Evolutionary conservation across 2,888 invertebrate species (phyloP), one percentile per base, ranked within the genome.

Genomic region (Glyphotaelius pellucidus): DNA sequence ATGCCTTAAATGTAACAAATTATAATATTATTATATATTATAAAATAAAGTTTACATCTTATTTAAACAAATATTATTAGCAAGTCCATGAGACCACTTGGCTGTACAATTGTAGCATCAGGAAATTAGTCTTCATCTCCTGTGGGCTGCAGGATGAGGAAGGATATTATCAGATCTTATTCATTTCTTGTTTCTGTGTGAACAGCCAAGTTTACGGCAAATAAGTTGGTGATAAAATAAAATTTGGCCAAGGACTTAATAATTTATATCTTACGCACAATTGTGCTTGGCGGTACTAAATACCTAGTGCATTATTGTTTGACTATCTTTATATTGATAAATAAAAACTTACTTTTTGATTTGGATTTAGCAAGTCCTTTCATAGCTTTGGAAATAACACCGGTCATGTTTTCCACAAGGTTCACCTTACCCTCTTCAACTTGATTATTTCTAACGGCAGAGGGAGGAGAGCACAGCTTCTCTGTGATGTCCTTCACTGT

Each of bases 361-460:
- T 98, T 98, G 92, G 98, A 98, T 95, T 98, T 98, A 31, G 98
- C 98, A 94, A 99, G 96, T 94, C 98, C 99, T 95, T 98, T 98
- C 96, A 99, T 99, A 94, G 99, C 99, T 96, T 99, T 98, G 90
- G 98, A 98, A 94, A 99, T 98, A 94, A 99, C 97, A 87, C 99
- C 99, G 92, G 98, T 97, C 97, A 98, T 98, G 94, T 98, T 98
- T 84, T 98, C 98, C 92, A 98, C 97, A 95, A 98, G 95, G 93
- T 97, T 96, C 86, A 96, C 96, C 94, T 96, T 97, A 52, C 97
- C 97, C 93, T 97, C 97, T 84, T 96, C 95, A 1, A 96, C 94
- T 42, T 89, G n/a, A 95, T 95, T 3, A 95, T 95, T 5, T 95
- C 94, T 95, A 93, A 95, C 95, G 89, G 94, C 94, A 90, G 95